Evolutionary conservation across 2,113 vertebrate species (phyloP).

Genomic region (Lichenostomus cassidix): DNA sequence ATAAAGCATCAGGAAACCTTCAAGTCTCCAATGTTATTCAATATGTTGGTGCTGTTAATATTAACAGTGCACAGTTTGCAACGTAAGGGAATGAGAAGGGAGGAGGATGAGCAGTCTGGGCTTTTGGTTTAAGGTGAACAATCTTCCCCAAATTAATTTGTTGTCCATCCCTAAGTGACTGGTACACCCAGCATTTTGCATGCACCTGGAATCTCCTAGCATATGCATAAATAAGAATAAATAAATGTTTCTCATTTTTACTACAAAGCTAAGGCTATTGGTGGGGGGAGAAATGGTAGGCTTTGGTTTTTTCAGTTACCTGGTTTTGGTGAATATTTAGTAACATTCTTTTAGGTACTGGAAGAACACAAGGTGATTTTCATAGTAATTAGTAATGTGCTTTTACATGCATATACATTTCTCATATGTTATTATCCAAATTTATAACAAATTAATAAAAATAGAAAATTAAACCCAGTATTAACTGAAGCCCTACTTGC

Average conservation of each 20-base stretch:
- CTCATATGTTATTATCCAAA: neutral
- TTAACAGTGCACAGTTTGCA: neutral
- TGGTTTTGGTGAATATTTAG: neutral
- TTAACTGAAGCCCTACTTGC: neutral
- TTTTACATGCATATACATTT: neutral
- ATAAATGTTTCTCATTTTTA: neutral
- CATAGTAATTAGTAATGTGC: neutral
- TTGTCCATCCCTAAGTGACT: neutral
- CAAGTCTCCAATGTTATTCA: neutral
- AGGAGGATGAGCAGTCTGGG: rapidly evolving
- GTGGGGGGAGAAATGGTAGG: neutral
- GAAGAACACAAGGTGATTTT: neutral
- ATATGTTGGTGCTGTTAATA: neutral
- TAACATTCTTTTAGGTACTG: neutral
- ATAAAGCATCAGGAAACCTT: slow-evolving; percentile 51
- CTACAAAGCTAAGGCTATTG: neutral
- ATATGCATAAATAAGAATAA: neutral
- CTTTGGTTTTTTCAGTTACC: neutral
- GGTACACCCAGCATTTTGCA: neutral
- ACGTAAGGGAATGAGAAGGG: neutral
- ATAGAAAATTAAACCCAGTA: neutral
- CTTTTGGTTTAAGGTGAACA: neutral
- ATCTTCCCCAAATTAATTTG: neutral
- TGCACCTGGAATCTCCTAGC: neutral
- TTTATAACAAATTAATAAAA: neutral